These are phyloP conservation scores for Nettapus auritus DNA, from an alignment of 2,113 vertebrate species.

Conservation along the genomic window DNA sequence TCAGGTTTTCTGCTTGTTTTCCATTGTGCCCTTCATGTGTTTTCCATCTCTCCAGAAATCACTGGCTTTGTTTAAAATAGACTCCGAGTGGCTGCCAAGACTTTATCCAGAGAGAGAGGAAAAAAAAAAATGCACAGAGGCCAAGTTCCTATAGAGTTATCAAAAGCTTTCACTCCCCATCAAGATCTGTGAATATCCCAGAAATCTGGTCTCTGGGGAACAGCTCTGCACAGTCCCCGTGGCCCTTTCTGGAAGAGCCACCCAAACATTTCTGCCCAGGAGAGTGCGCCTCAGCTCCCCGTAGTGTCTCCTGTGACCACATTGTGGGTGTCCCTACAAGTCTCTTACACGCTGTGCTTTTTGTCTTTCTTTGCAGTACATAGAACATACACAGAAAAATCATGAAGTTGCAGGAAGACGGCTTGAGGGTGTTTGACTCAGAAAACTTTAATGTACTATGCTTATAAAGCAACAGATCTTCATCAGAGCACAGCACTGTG, in stretches of 20 bases:
- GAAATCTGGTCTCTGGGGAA: slow-evolving; percentile 1
- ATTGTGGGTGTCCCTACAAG: neutral
- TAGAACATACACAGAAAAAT: neutral
- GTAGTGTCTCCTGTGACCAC: neutral
- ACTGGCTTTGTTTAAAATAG: slow-evolving; percentile 72
- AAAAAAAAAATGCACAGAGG: neutral
- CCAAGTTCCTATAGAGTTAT: slow-evolving; percentile 71
- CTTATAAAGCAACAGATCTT: neutral
- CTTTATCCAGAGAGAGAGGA: slow-evolving; percentile 55
- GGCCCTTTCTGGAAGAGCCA: neutral
- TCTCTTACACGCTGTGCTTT: neutral
- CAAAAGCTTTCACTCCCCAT: slow-evolving; percentile 56
- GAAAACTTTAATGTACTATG: neutral
- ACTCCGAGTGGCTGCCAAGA: slow-evolving; percentile 23
- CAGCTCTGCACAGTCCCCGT: neutral
- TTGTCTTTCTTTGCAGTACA: neutral
- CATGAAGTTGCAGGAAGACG: neutral
- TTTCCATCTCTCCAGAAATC: slow-evolving; percentile 67
- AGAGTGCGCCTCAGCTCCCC: neutral
- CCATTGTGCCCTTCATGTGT: slow-evolving; percentile 56
- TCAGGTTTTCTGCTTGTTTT: slow-evolving; percentile 60
- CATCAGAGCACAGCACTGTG: neutral
- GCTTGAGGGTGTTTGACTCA: neutral
- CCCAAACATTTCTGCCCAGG: neutral
- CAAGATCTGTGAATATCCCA: slow-evolving; percentile 17